These are phyloP conservation scores for Yponomeuta sedellus DNA, from an alignment of 2,888 invertebrate genomes.

Conservation along the genomic window DNA sequence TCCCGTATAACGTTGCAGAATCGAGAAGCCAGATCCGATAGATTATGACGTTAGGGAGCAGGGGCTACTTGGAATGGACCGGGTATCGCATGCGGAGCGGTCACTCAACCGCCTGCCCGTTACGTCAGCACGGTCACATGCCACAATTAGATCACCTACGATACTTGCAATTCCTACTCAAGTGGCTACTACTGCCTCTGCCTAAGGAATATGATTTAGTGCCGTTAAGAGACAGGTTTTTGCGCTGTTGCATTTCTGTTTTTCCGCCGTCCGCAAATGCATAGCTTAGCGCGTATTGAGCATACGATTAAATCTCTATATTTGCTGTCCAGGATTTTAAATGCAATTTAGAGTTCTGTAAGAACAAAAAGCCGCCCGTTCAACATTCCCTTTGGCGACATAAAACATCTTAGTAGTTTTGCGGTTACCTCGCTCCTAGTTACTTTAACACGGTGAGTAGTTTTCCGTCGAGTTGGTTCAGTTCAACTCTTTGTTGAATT, in stretches of 20 bases:
- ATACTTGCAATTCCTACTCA: slow-evolving; percentile 57
- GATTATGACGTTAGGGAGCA: slow-evolving; percentile 17
- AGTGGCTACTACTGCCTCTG: slow-evolving; percentile 33
- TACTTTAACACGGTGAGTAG: slow-evolving; percentile 44
- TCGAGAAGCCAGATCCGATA: slow-evolving; percentile 40
- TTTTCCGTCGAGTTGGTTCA: slow-evolving; percentile 25
- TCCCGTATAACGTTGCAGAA: slow-evolving; percentile 42
- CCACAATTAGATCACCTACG: slow-evolving; percentile 70
- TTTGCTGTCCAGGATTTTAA: slow-evolving; percentile 62
- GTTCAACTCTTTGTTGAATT: slow-evolving; percentile 27
- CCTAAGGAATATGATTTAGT: slow-evolving; percentile 53
- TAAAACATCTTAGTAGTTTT: slow-evolving; percentile 52
- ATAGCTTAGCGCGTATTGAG: slow-evolving; percentile 16
- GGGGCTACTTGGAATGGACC: slow-evolving; percentile 31
- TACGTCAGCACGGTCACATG: slow-evolving; percentile 59
- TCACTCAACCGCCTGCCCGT: slow-evolving; percentile 70
- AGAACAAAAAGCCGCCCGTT: slow-evolving; percentile 53
- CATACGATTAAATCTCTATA: slow-evolving; percentile 26
- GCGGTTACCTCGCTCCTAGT: slow-evolving; percentile 52
- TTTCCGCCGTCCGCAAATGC: background rate
- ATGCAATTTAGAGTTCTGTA: slow-evolving; percentile 67
- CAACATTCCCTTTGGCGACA: slow-evolving; percentile 64
- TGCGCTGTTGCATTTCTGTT: slow-evolving; percentile 27
- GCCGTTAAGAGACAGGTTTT: slow-evolving; percentile 59
- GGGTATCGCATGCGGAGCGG: slow-evolving; percentile 59